phyloP scores from a whole-genome alignment of 2,113 vertebrate genomes.

The Cynopterus brachyotis region DNA sequence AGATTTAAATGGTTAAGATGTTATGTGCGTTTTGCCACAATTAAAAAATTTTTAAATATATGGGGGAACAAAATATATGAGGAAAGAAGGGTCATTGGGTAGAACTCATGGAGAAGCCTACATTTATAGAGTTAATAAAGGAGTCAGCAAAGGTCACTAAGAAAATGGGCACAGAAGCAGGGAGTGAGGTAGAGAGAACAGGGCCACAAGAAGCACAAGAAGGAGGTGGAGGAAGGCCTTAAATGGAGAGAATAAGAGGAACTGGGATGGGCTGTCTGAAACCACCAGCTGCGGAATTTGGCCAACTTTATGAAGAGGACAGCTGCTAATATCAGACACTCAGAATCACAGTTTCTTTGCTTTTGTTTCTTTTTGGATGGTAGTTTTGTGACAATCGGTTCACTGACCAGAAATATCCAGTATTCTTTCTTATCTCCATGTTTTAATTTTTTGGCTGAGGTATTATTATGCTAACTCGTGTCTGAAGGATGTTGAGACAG shows the following conservation, averaged over 20 bases:
- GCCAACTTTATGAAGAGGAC: neutral
- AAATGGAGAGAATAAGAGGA: neutral
- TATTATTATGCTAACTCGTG: neutral
- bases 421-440: neutral
- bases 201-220: neutral
- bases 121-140: neutral
- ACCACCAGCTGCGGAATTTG: neutral
- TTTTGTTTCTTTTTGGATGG: neutral
- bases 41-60: neutral
- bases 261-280: neutral
- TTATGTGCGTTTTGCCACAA: neutral
- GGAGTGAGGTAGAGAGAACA: neutral
- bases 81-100: neutral
- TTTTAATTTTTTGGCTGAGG: neutral
- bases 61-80: neutral
- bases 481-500: neutral
- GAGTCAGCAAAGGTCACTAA: neutral
- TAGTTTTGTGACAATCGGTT: neutral
- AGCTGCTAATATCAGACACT: neutral
- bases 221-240: too few relatives aligned
- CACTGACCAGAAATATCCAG: neutral
- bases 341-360: accelerated
- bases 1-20: neutral
- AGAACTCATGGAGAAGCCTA: neutral
- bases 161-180: neutral